A percentile compares a stretch with the other conserved stretches of the same genome.
Conservation (phyloP, 1,140 invertebrate genomes). For the Micrasema longulum region DNA sequence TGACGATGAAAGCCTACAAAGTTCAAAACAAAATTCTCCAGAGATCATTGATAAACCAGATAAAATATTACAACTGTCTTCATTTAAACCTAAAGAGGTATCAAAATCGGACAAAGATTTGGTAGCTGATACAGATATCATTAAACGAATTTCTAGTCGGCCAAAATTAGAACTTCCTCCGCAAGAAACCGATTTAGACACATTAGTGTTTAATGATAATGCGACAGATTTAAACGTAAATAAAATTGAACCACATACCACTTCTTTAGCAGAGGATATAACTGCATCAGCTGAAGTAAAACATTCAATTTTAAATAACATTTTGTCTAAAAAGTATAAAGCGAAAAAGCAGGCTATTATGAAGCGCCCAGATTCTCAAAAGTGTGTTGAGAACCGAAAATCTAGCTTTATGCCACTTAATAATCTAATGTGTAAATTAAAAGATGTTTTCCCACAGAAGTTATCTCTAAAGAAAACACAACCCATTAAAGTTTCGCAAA, state of each 20-base stretch:
- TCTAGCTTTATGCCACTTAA: constrained; percentile 67
- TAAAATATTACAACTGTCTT: background rate
- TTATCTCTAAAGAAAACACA: constrained; percentile 67
- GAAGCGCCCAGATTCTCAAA: constrained; percentile 25
- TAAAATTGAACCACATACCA: constrained; percentile 21
- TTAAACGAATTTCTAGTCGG: constrained; percentile 55
- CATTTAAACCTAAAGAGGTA: background rate
- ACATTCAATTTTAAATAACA: constrained; percentile 25
- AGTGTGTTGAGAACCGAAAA: constrained; percentile 24
- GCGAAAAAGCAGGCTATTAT: constrained; percentile 21
- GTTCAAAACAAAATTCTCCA: constrained; percentile 44
- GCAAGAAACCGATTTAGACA: constrained; percentile 56
- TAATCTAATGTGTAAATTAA: constrained; percentile 74
- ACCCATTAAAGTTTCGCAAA: constrained; percentile 66
- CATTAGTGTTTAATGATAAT: constrained; percentile 51
- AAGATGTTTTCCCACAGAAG: constrained; percentile 71
- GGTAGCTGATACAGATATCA: constrained; percentile 18
- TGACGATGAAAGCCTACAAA: constrained; percentile 80
- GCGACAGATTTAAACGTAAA: constrained; percentile 30
- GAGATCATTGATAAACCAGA: constrained; percentile 1
- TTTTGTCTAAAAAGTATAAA: constrained; percentile 30
- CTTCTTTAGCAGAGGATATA: constrained; percentile 22
- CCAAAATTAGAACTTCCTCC: constrained; percentile 66
- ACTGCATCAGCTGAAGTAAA: constrained; percentile 9
- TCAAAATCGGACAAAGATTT: constrained; percentile 6